Percentiles rank a stretch among this genome's conserved stretches.
Conservation (phyloP, 2,113 vertebrate species). For the Genyomyrus donnyi region DNA sequence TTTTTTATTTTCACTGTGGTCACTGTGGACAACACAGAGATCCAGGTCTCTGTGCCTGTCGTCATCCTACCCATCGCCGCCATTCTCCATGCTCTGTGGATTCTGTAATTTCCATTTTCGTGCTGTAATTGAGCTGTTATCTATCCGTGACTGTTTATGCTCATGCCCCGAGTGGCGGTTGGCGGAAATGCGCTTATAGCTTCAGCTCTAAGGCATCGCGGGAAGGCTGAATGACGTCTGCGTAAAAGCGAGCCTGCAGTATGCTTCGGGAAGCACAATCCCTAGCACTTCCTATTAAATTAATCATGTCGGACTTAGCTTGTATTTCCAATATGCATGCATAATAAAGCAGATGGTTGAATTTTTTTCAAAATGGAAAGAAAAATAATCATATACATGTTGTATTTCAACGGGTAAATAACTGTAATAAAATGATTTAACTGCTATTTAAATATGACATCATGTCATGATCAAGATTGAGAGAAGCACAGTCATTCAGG, state of each 20-base stretch:
- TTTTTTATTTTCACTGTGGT: too few species aligned
- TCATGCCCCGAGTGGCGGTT: slow-evolving; percentile 20
- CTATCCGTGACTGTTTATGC: slow-evolving; percentile 20
- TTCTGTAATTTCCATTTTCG: neutral
- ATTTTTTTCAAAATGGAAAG: slow-evolving; percentile 21
- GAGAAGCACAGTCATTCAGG: neutral
- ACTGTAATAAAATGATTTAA: neutral
- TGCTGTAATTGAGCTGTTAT: slow-evolving; percentile 13
- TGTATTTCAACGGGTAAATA: neutral
- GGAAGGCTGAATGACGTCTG: slow-evolving; percentile 21
- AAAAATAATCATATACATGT: neutral
- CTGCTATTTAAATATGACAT: neutral
- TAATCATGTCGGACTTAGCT: slow-evolving; percentile 25
- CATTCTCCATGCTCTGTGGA: neutral
- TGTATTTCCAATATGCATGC: slow-evolving; percentile 33
- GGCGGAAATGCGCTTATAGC: slow-evolving; percentile 10
- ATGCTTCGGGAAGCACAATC: slow-evolving; percentile 31
- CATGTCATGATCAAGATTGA: neutral
- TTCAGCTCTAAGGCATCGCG: slow-evolving; percentile 7
- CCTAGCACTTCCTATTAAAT: slow-evolving; percentile 29
- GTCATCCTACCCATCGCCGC: neutral
- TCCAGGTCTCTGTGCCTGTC: neutral
- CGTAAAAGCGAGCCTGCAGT: slow-evolving; percentile 24
- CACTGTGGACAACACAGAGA: neutral
- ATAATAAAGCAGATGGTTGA: slow-evolving; percentile 41